phyloP scores from a whole-genome alignment of 2,888 invertebrate genomes.

The Sphecodes monilicornis region DNA sequence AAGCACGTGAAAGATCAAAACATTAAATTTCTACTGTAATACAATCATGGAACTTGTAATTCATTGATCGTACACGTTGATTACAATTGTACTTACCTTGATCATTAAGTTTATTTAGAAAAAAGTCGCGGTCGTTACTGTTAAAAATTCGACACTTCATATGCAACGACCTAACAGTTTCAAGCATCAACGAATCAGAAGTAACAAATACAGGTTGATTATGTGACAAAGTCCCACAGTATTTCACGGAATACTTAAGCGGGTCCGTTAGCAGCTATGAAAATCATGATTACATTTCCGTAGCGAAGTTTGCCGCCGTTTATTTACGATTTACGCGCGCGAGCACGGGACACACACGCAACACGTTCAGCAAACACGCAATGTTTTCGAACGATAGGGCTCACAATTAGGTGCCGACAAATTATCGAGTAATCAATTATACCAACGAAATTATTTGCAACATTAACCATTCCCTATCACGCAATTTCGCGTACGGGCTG shows the following conservation, averaged over 20 bases:
- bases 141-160: no score
- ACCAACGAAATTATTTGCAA: constrained; percentile 39
- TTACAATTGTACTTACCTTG: no score
- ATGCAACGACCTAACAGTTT: no score
- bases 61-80: no score
- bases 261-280: neutral
- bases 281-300: constrained; percentile 20
- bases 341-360: constrained; percentile 30
- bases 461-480: constrained; percentile 40
- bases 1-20: no score
- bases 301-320: neutral
- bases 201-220: neutral
- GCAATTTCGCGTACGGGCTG: constrained; percentile 9
- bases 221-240: neutral
- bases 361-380: constrained; percentile 42
- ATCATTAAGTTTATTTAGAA: no score
- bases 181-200: neutral
- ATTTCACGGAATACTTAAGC: neutral
- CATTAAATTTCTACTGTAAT: no score
- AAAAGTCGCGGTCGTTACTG: no score
- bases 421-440: constrained; percentile 54
- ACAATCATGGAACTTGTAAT: no score
- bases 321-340: constrained; percentile 39
- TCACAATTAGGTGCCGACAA: constrained; percentile 49
- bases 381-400: constrained; percentile 44